These are phyloP conservation scores for Drepana arcuata DNA, from an alignment of 1,140 invertebrate genomes.

Conservation along the genomic window DNA sequence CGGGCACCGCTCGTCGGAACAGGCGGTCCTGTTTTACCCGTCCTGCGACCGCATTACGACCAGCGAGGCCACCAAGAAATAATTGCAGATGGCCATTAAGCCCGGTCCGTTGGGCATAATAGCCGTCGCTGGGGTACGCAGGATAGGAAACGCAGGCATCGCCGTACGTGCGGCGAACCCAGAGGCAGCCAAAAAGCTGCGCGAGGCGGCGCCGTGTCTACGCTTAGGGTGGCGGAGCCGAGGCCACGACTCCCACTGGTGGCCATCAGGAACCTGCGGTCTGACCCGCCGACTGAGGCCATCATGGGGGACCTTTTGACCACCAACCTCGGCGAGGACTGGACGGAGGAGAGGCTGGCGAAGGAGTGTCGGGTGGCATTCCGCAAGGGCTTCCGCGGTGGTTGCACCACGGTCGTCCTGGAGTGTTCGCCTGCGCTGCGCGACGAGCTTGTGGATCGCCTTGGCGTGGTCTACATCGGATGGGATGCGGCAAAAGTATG, in stretches of 20 bases:
- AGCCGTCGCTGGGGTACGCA: no score
- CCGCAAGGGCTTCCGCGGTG: conserved; percentile 2
- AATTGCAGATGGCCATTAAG: no score
- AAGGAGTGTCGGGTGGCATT: conserved; percentile 1
- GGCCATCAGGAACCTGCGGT: not conserved
- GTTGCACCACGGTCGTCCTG: conserved; percentile 3
- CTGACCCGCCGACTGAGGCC: not conserved
- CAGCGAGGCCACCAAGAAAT: no score
- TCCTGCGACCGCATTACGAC: no score
- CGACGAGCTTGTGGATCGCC: not conserved
- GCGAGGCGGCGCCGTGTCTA: no score
- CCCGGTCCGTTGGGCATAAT: no score
- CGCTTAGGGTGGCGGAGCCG: not conserved
- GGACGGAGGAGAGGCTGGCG: no score
- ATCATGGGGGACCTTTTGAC: not conserved
- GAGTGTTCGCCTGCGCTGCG: conserved; percentile 5
- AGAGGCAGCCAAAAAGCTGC: no score
- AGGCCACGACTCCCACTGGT: not conserved
- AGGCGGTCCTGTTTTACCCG: no score
- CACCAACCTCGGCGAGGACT: not conserved
- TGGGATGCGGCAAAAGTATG: conserved; percentile 7
- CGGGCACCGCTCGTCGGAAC: no score
- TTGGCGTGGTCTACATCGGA: conserved; percentile 1
- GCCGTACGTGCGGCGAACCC: no score
- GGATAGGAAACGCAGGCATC: no score